Conservation (phyloP, 2,888 invertebrate species). For the Desoria tigrina region DNA sequence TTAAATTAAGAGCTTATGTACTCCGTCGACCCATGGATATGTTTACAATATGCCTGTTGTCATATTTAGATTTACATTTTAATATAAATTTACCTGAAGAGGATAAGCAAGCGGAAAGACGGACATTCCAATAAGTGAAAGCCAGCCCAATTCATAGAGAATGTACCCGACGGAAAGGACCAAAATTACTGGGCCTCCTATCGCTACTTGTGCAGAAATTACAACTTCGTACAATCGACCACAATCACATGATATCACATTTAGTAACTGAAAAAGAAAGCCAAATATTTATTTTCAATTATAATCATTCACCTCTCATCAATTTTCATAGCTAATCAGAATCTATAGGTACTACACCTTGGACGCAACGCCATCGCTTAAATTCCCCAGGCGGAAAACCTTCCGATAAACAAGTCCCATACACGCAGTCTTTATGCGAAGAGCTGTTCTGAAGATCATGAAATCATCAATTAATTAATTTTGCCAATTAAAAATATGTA, state of each 20-base stretch:
- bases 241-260: conserved; percentile 63
- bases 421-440: conserved; percentile 57
- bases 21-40: too few species aligned
- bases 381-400: conserved; percentile 56
- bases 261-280: conserved; percentile 59
- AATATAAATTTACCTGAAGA: conserved; percentile 59
- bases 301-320: too few species aligned
- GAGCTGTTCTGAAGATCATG: conserved; percentile 54
- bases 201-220: conserved; percentile 60
- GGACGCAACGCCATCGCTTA: conserved; percentile 58
- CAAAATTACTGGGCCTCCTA: conserved; percentile 62
- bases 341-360: conserved; percentile 55
- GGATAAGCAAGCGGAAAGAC: conserved; percentile 62
- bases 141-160: conserved; percentile 60
- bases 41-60: not conserved
- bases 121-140: conserved; percentile 61
- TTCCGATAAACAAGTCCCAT: conserved; percentile 58
- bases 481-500: not conserved
- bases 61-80: not conserved
- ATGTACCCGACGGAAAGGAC: conserved; percentile 60
- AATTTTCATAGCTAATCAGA: too few species aligned
- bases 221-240: conserved; percentile 62
- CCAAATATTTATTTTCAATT: too few species aligned
- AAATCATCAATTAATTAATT: not conserved
- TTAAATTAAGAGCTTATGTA: conserved; percentile 8